These are phyloP conservation scores for Ischnura elegans DNA, from an alignment of 2,888 invertebrate species.

Conservation along the genomic window DNA sequence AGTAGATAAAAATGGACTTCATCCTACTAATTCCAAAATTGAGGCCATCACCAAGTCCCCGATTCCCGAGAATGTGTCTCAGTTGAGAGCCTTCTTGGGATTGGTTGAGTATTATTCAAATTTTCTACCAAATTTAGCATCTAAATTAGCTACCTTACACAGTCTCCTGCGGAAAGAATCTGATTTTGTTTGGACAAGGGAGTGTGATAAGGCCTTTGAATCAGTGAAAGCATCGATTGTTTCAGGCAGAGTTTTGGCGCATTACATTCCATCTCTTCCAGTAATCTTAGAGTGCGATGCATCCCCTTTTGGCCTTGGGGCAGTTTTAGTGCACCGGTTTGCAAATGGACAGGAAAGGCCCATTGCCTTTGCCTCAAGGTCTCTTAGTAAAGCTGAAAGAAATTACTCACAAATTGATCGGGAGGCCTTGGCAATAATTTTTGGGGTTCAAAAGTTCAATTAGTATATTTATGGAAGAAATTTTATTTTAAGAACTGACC, in stretches of 20 bases:
- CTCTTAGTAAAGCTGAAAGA: too few relatives aligned
- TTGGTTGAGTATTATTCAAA: not conserved
- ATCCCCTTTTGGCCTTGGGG: slow-evolving; percentile 69
- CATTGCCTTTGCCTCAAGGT: not conserved
- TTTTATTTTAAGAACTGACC: not conserved
- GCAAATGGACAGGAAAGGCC: not conserved
- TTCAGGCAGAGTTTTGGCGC: slow-evolving; percentile 71
- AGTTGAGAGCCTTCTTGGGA: slow-evolving; percentile 1
- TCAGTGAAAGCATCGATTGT: slow-evolving; percentile 73
- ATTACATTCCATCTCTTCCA: slow-evolving; percentile 71
- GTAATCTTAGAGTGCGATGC: slow-evolving; percentile 73
- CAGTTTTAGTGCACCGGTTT: slow-evolving; percentile 68
- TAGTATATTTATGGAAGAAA: not conserved
- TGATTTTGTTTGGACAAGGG: too few relatives aligned
- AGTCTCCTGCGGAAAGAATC: not conserved
- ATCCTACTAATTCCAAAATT: not conserved
- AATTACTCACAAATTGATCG: too few relatives aligned
- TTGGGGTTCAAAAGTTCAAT: not conserved
- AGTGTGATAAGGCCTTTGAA: slow-evolving; percentile 74
- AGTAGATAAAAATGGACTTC: not conserved
- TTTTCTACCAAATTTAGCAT: not conserved
- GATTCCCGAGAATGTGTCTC: not conserved
- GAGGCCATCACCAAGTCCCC: not conserved
- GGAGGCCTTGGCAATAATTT: not conserved
- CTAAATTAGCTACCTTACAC: not conserved